Conservation (phyloP, 2,113 vertebrate genomes). For the Amia ocellicauda region DNA sequence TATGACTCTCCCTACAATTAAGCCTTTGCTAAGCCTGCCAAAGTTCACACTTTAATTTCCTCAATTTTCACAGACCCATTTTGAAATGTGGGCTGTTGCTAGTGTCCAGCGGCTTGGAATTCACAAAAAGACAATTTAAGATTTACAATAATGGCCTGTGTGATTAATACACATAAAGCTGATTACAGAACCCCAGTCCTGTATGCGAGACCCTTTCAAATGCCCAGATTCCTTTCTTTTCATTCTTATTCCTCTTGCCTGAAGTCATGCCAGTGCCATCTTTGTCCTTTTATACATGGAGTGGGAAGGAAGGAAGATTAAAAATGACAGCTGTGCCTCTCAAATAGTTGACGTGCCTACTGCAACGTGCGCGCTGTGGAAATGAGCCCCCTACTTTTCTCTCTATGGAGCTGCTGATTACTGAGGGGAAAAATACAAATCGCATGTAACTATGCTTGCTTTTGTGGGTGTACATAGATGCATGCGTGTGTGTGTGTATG, state of each 20-base stretch:
- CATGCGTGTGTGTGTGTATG: not conserved
- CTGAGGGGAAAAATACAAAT: not conserved
- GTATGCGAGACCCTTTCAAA: not conserved
- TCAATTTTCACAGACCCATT: slow-evolving; percentile 8
- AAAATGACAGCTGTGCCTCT: slow-evolving; percentile 1
- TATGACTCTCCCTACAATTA: not conserved
- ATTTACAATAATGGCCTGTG: slow-evolving; percentile 11
- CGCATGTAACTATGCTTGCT: too few relatives aligned
- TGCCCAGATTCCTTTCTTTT: slow-evolving; percentile 8
- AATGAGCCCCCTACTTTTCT: not conserved
- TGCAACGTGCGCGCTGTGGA: not conserved
- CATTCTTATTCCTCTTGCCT: not conserved
- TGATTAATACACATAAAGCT: not conserved
- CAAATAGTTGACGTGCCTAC: not conserved
- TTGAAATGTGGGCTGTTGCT: slow-evolving; percentile 7
- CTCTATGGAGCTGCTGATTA: not conserved
- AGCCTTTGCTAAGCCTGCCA: not conserved
- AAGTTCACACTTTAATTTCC: slow-evolving; percentile 15
- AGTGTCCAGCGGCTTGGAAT: not conserved
- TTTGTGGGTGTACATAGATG: not conserved
- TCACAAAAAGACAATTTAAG: slow-evolving; percentile 3
- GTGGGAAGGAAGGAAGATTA: slow-evolving; percentile 2
- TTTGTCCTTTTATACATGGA: not conserved
- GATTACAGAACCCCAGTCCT: not conserved
- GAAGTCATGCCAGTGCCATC: not conserved